Percentiles rank a stretch among this genome's conserved stretches.
phyloP scores from a whole-genome alignment of 2,797 vertebrate species.

The Danio albolineatus region DNA sequence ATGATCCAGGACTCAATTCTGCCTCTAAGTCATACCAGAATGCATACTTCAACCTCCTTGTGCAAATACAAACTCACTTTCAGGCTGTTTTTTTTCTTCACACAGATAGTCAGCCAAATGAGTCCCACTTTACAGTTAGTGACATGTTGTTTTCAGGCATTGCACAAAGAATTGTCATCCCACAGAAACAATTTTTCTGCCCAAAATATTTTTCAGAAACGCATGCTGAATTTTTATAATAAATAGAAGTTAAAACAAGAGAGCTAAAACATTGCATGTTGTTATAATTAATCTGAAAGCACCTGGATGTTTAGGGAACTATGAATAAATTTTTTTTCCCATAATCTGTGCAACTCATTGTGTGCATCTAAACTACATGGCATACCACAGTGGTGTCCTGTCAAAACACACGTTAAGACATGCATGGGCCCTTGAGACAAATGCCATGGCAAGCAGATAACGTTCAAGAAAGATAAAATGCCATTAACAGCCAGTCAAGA shows the following conservation, averaged over 20 bases:
- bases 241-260: too few species aligned
- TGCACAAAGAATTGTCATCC: not conserved
- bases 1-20: constrained; percentile 9
- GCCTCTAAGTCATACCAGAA: constrained; percentile 17
- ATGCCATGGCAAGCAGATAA: not conserved
- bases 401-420: not conserved
- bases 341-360: not conserved
- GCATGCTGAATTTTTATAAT: not conserved
- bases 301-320: too few species aligned
- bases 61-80: constrained; percentile 15
- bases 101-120: not conserved
- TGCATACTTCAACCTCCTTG: not conserved
- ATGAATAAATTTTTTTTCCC: too few species aligned
- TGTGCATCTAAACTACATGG: not conserved
- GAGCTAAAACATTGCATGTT: too few species aligned
- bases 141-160: not conserved
- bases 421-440: not conserved
- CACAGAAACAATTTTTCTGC: not conserved
- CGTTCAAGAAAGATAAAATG: constrained; percentile 1
- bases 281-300: too few species aligned
- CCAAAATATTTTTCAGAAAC: not conserved
- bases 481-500: not conserved
- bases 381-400: not conserved
- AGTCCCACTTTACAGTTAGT: not conserved
- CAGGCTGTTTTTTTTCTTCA: constrained; percentile 3